Percentiles rank a stretch among this genome's conserved stretches.
Conservation (phyloP, 2,797 vertebrate genomes). For the Syngnathus acus region DNA sequence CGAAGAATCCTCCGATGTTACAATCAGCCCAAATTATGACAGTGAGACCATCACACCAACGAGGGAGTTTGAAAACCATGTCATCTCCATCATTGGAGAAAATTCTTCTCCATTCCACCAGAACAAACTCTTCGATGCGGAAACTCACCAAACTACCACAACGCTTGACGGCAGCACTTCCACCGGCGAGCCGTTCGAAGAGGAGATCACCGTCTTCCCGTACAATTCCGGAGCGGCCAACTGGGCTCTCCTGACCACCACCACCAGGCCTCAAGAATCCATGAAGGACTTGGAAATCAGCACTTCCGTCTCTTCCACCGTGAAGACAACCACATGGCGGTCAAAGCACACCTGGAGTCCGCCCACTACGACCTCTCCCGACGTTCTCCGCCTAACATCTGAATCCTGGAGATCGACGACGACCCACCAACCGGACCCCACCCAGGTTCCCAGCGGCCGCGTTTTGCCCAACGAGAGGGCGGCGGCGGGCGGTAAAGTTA, state of each 20-base stretch:
- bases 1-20: background rate
- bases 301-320: slow-evolving; percentile 17
- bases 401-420: slow-evolving; percentile 43
- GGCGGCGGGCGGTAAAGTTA: slow-evolving; percentile 60
- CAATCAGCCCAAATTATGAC: background rate
- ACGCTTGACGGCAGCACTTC: slow-evolving; percentile 4
- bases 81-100: background rate
- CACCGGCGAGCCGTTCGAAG: slow-evolving; percentile 4
- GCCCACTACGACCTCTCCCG: slow-evolving; percentile 31
- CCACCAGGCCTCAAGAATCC: slow-evolving; percentile 49
- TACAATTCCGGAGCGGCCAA: slow-evolving; percentile 42
- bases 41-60: background rate
- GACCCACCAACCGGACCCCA: slow-evolving; percentile 50
- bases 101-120: background rate
- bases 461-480: slow-evolving; percentile 71
- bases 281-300: slow-evolving; percentile 51
- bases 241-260: slow-evolving; percentile 40
- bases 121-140: background rate
- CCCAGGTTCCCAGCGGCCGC: slow-evolving; percentile 54
- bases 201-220: slow-evolving; percentile 48
- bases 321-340: slow-evolving; percentile 26
- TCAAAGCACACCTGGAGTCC: slow-evolving; percentile 45
- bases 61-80: background rate
- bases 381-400: slow-evolving; percentile 29
- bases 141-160: background rate